Evolutionary conservation across 2,888 invertebrate species (phyloP), one percentile per base, ranked within the genome.

Genomic region (Stenurella melanura): DNA sequence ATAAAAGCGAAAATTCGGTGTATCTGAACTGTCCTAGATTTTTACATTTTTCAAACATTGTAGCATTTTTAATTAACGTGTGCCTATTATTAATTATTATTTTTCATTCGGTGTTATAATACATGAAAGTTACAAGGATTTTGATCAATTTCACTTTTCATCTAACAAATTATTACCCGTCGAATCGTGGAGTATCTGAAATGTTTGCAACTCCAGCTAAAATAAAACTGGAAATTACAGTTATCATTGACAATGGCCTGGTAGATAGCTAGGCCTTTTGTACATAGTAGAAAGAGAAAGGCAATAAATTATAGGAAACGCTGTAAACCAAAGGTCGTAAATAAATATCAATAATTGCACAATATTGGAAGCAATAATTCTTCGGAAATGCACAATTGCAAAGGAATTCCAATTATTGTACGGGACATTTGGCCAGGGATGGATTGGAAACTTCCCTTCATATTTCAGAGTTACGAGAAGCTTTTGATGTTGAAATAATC

Each of bases 301-400:
- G 74, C 75, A 77, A 80, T 82, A 80, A 81, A 81, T 82, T 79
- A 73, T 73, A 73, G 76, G 75, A 76, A 80, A 76, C 73, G 74
- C 77, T 78, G 73, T 71, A 77, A 78, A 80, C 77, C 77, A 78
- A 76, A 79, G 78, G 74, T 76, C 81, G 81, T 81, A 85, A 85
- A 85, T 85, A 84, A 84, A 85, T 85, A 86, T 83, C 84, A 83
- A 85, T 85, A 82, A 84, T 86, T 84, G 83, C 81, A 73, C 82
- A 79, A 84, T 84, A 85, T 85, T 84, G 83, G 74, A 75, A 82
- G 83, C 79, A 73, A 85, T 85, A 84, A 84, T 83, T 84, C 83
- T 83, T 80, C 66, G 73, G 70, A 77, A 76, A 81, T 81, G 81
- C 81, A 84, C 83, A 84, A 79, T 79, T 82, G 82, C 78, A 77